These are phyloP conservation scores for Argyresthia albistria DNA, from an alignment of 2,888 invertebrate genomes.

Conservation along the genomic window DNA sequence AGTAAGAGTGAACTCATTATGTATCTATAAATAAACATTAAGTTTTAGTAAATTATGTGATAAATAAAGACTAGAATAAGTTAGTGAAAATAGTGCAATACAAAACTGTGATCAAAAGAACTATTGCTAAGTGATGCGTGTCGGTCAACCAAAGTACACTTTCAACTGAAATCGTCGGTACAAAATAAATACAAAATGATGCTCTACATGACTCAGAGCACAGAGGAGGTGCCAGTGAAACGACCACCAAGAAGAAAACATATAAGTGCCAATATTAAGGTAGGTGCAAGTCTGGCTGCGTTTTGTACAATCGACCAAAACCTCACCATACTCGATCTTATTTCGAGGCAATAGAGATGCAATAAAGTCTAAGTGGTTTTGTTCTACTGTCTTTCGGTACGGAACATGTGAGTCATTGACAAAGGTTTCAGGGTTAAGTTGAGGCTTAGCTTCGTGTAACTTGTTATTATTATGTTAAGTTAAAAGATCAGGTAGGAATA, in stretches of 20 bases:
- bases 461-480: too few species aligned
- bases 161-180: neutral
- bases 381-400: too few species aligned
- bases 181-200: conserved; percentile 33
- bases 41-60: conserved; percentile 5
- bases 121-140: conserved; percentile 10
- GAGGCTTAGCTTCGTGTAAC: too few species aligned
- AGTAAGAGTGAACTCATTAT: too few species aligned
- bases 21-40: neutral
- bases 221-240: conserved; percentile 46
- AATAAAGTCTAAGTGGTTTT: too few species aligned
- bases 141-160: neutral
- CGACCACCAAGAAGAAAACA: conserved; percentile 49
- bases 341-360: too few species aligned
- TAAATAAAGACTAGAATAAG: conserved; percentile 4
- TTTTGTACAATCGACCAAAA: too few species aligned
- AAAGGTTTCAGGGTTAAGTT: too few species aligned
- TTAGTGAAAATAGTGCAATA: conserved; percentile 17
- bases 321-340: too few species aligned
- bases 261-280: conserved; percentile 62
- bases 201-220: conserved; percentile 48
- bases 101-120: conserved; percentile 10
- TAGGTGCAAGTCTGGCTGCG: conserved; percentile 17
- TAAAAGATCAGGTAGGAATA: too few species aligned
- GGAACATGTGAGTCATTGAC: too few species aligned